Percentiles rank a stretch among this genome's conserved stretches.
These are phyloP conservation scores for Acrocephalus kingi DNA, from an alignment of 2,113 vertebrate genomes.

Conservation along the genomic window DNA sequence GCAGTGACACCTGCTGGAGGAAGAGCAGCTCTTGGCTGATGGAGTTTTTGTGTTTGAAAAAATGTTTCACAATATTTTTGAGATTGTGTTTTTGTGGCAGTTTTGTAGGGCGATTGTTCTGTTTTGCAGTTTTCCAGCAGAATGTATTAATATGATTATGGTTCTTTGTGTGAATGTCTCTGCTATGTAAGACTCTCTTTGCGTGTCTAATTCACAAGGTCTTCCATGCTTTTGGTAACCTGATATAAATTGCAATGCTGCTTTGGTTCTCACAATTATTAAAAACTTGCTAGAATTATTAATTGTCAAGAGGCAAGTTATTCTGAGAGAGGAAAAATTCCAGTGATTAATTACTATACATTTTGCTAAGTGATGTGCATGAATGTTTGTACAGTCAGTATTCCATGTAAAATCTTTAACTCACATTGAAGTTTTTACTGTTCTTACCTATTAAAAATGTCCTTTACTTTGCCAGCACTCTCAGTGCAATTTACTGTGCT, in stretches of 20 bases:
- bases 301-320: background rate
- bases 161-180: background rate
- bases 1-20: conserved; percentile 59
- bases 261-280: background rate
- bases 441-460: background rate
- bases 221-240: background rate
- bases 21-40: background rate
- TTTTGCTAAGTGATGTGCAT: background rate
- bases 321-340: background rate
- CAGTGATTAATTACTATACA: background rate
- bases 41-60: background rate
- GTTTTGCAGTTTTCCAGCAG: background rate
- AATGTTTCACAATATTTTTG: background rate
- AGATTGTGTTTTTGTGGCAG: background rate
- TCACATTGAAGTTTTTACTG: background rate
- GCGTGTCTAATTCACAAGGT: background rate
- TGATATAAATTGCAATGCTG: background rate
- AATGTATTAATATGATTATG: background rate
- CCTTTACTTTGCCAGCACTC: background rate
- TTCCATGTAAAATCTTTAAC: background rate
- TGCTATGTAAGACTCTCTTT: background rate
- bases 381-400: background rate
- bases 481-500: background rate
- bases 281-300: background rate
- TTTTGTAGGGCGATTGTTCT: background rate